phyloP scores from a whole-genome alignment of 2,113 vertebrate genomes.

The Chlamydotis undulata region DNA sequence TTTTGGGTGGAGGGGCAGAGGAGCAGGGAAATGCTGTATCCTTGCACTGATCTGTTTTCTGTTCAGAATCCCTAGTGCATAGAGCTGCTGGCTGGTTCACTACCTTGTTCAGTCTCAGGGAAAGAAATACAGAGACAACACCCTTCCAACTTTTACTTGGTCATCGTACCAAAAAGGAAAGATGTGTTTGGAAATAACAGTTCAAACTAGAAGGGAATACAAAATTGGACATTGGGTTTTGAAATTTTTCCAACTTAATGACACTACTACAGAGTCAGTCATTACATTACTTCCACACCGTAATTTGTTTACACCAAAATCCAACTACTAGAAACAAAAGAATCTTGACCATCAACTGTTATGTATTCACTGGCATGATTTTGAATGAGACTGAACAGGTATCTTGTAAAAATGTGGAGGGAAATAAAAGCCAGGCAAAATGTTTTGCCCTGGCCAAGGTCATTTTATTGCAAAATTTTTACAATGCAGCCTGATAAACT shows the following conservation, averaged over 20 bases:
- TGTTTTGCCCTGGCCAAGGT: neutral
- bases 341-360: neutral
- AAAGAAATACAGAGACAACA: neutral
- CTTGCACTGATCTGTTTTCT: neutral
- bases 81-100: neutral
- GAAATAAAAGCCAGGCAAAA: neutral
- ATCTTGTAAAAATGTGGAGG: neutral
- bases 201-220: neutral
- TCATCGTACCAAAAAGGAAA: neutral
- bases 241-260: neutral
- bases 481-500: neutral
- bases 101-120: neutral
- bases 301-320: neutral
- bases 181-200: neutral
- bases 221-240: neutral
- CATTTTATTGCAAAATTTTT: conserved; percentile 4
- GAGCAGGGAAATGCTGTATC: neutral
- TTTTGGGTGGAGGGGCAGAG: neutral
- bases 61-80: neutral
- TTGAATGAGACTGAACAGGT: neutral
- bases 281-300: neutral
- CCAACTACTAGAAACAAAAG: neutral
- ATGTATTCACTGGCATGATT: neutral
- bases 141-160: neutral
- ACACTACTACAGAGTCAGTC: neutral